Conservation (phyloP, 1,140 invertebrate species). For the Drosophila fuyamai region DNA sequence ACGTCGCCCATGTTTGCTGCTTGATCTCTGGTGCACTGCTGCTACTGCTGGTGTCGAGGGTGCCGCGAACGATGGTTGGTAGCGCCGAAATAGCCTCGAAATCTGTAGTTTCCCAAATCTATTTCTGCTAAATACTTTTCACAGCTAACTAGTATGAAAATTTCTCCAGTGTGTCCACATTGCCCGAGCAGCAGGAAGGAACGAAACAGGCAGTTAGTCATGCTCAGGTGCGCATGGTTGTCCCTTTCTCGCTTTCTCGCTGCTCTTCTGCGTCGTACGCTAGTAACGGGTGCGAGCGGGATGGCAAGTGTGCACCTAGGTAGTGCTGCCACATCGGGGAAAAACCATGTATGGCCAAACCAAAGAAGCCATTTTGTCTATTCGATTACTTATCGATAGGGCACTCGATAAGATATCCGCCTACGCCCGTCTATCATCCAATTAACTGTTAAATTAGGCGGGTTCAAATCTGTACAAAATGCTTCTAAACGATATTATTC, state of each 20-base stretch:
- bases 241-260: slow-evolving; percentile 16
- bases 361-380: slow-evolving; percentile 21
- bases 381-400: slow-evolving; percentile 6
- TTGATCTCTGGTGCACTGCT: slow-evolving; percentile 45
- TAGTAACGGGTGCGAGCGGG: slow-evolving; percentile 11
- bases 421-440: slow-evolving; percentile 19
- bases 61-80: slow-evolving; percentile 59
- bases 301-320: not conserved
- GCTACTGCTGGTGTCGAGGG: slow-evolving; percentile 49
- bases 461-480: slow-evolving; percentile 39
- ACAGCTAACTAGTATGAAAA: slow-evolving; percentile 71
- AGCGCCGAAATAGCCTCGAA: slow-evolving; percentile 44
- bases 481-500: slow-evolving; percentile 44
- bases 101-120: slow-evolving; percentile 59
- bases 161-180: slow-evolving; percentile 67
- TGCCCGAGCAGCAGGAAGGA: slow-evolving; percentile 48
- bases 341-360: slow-evolving; percentile 1
- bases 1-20: slow-evolving; percentile 79
- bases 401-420: not conserved
- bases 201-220: slow-evolving; percentile 58
- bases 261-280: slow-evolving; percentile 13
- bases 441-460: slow-evolving; percentile 48
- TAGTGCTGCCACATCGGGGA: not conserved
- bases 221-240: slow-evolving; percentile 2
- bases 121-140: slow-evolving; percentile 70